phyloP scores from a whole-genome alignment of 2,888 invertebrate genomes.

The Phytoseiulus persimilis region DNA sequence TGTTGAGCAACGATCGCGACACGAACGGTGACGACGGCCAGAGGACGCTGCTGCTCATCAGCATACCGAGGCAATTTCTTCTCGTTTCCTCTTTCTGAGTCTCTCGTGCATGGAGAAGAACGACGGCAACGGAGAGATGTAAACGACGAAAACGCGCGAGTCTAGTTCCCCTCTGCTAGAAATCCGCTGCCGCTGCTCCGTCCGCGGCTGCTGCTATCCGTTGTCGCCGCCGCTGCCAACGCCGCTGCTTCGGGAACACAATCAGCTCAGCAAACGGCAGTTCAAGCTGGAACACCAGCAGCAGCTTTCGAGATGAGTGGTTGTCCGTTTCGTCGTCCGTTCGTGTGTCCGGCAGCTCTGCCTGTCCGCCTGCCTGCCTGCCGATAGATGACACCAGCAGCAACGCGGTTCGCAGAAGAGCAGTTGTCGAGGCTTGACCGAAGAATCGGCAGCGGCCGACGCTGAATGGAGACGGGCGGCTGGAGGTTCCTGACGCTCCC shows the following conservation, averaged over 20 bases:
- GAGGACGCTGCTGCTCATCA: neutral
- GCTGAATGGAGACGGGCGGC: too few species aligned
- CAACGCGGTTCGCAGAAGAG: neutral
- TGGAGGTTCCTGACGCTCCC: too few species aligned
- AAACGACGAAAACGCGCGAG: neutral
- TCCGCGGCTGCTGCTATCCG: neutral
- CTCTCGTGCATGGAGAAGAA: neutral
- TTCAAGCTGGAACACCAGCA: neutral
- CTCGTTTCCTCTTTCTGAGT: neutral
- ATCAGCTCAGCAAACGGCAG: neutral
- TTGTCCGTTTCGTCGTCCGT: too few species aligned
- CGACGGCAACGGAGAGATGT: neutral
- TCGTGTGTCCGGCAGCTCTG: neutral
- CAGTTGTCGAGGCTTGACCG: too few species aligned
- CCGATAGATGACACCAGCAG: neutral
- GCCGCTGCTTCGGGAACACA: neutral
- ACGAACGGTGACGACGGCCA: neutral
- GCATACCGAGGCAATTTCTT: neutral
- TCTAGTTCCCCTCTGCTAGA: neutral
- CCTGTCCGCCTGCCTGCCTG: neutral
- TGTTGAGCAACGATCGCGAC: neutral
- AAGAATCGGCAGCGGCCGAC: too few species aligned
- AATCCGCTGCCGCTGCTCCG: neutral
- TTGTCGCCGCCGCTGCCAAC: neutral
- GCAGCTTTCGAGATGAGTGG: neutral